Conservation (phyloP, 2,797 vertebrate species). For the Trematomus bernacchii region DNA sequence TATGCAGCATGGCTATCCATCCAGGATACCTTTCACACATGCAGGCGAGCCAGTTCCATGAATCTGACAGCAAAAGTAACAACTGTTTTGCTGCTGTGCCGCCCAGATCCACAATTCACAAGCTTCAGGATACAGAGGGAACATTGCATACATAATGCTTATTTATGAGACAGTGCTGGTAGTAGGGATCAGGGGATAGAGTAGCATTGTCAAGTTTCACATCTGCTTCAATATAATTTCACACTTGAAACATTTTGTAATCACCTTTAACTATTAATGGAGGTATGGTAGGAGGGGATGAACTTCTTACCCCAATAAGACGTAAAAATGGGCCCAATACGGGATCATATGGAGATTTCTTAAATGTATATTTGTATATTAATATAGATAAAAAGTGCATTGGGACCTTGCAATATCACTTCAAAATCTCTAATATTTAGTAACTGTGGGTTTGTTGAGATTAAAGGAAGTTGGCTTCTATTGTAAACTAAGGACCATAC, state of each 20-base stretch:
- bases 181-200: not conserved
- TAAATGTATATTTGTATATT: too few relatives aligned
- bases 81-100: not conserved
- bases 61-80: slow-evolving; percentile 13
- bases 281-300: not conserved
- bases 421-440: not conserved
- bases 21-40: slow-evolving; percentile 35
- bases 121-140: slow-evolving; percentile 4
- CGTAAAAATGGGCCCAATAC: not conserved
- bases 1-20: slow-evolving; percentile 54
- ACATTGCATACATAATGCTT: slow-evolving; percentile 1
- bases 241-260: slow-evolving; percentile 17
- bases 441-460: not conserved
- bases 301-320: slow-evolving; percentile 5
- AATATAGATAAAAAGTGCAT: not conserved
- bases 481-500: not conserved
- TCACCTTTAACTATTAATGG: not conserved
- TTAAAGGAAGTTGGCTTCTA: not conserved
- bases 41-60: slow-evolving; percentile 26
- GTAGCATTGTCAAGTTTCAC: not conserved
- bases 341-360: not conserved
- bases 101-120: slow-evolving; percentile 11
- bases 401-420: not conserved
- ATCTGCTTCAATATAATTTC: not conserved
- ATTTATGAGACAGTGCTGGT: not conserved